These are phyloP conservation scores for Serilophus lunatus DNA, from an alignment of 2,113 vertebrate genomes.

Conservation along the genomic window DNA sequence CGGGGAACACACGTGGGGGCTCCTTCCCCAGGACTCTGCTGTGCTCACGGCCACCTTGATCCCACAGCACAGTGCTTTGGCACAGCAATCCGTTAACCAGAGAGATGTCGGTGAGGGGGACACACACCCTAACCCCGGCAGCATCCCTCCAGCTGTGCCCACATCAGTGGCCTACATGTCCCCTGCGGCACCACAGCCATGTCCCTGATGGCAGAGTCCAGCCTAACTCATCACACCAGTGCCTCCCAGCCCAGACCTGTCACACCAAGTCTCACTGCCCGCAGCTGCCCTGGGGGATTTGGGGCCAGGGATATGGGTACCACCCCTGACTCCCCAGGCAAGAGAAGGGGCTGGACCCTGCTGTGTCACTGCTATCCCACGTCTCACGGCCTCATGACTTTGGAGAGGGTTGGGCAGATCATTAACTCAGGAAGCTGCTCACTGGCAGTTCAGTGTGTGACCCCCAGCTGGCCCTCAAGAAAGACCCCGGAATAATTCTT, in stretches of 20 bases:
- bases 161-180: accelerated
- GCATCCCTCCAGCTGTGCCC: not conserved
- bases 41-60: not conserved
- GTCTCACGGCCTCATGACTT: not conserved
- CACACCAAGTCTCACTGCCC: not conserved
- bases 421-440: not conserved
- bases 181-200: accelerated
- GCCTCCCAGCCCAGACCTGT: not conserved
- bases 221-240: not conserved
- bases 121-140: accelerated
- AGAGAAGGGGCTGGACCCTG: not conserved
- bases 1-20: not conserved
- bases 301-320: not conserved
- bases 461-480: not conserved
- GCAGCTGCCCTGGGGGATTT: not conserved
- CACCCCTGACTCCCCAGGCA: not conserved
- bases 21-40: not conserved
- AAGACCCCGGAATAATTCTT: not conserved
- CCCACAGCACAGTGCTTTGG: not conserved
- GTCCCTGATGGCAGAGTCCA: not conserved
- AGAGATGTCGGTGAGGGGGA: not conserved
- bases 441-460: not conserved
- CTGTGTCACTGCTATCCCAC: not conserved
- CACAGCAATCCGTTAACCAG: not conserved
- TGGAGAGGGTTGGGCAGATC: not conserved